Evolutionary conservation across 2,113 vertebrate species (phyloP).

Genomic region (Stegostoma tigrinum): DNA sequence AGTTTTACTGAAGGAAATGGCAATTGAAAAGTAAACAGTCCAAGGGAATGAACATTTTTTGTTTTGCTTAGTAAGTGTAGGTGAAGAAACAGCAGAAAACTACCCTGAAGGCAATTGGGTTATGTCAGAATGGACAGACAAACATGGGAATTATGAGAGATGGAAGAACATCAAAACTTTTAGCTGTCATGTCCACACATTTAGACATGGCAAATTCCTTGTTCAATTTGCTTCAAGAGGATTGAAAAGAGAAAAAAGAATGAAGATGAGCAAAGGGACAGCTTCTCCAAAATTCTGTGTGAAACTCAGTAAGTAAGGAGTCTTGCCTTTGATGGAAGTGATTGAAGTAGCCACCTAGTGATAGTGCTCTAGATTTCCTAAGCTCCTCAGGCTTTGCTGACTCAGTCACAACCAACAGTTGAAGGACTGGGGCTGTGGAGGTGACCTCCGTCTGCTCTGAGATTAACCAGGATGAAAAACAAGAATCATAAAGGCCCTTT

Average conservation of each 20-base stretch:
- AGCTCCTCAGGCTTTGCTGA: conserved; percentile 13
- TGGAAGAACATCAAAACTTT: background rate
- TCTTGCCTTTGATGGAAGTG: background rate
- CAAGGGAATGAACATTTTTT: no score
- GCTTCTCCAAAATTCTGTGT: background rate
- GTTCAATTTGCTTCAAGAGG: no score
- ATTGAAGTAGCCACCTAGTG: background rate
- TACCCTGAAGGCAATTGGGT: background rate
- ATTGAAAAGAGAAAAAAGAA: background rate
- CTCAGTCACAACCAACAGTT: conserved; percentile 11
- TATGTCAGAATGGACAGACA: background rate
- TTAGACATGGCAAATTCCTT: background rate
- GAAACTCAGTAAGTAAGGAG: background rate
- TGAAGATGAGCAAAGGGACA: background rate
- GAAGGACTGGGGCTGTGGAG: background rate
- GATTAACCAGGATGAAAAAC: conserved; percentile 28
- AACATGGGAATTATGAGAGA: background rate
- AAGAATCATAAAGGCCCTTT: conserved; percentile 19
- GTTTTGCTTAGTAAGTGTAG: background rate
- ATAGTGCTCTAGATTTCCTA: conserved; percentile 3
- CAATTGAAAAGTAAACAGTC: background rate
- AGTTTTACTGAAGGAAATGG: background rate
- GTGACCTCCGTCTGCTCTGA: conserved; percentile 28
- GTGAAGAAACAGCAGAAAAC: background rate
- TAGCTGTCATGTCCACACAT: background rate